Evolutionary conservation across 2,888 invertebrate genomes (phyloP).

Genomic region (Drosophila paracracens): DNA sequence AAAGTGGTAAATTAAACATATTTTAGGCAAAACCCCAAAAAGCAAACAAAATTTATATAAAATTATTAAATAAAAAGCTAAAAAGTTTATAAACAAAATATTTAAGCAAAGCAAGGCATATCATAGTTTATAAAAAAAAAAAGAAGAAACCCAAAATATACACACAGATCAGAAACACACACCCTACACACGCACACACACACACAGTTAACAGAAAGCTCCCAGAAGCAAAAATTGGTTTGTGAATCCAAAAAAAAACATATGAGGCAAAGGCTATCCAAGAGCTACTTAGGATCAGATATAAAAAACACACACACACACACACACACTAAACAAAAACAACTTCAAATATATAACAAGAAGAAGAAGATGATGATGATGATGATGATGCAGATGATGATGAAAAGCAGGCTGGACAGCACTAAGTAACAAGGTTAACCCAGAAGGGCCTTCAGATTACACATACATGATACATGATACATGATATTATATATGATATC

Average conservation of each 20-base stretch:
- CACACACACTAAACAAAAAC: neutral
- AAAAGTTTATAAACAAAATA: conserved; percentile 62
- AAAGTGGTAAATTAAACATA: conserved; percentile 62
- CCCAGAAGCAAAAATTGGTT: conserved; percentile 18
- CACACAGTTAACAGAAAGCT: conserved; percentile 14
- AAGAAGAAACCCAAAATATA: conserved; percentile 27
- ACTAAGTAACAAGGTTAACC: conserved; percentile 41
- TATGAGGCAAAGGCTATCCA: conserved; percentile 15
- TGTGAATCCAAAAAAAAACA: conserved; percentile 28
- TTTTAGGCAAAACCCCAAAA: conserved; percentile 82
- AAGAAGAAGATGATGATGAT: neutral
- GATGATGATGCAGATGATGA: neutral
- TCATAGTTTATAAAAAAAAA: conserved; percentile 92
- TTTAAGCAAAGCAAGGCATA: conserved; percentile 89
- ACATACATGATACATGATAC: conserved; percentile 24
- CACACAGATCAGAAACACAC: conserved; percentile 16
- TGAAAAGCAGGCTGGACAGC: conserved; percentile 33
- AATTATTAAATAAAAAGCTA: conserved; percentile 63
- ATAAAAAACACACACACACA: neutral
- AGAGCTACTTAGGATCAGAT: conserved; percentile 21
- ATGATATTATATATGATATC: conserved; percentile 47
- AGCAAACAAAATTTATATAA: conserved; percentile 67
- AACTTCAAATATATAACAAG: neutral
- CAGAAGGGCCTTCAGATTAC: conserved; percentile 25
- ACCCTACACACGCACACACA: conserved; percentile 29